phyloP scores from a whole-genome alignment of 2,113 vertebrate genomes.

The Perca flavescens region DNA sequence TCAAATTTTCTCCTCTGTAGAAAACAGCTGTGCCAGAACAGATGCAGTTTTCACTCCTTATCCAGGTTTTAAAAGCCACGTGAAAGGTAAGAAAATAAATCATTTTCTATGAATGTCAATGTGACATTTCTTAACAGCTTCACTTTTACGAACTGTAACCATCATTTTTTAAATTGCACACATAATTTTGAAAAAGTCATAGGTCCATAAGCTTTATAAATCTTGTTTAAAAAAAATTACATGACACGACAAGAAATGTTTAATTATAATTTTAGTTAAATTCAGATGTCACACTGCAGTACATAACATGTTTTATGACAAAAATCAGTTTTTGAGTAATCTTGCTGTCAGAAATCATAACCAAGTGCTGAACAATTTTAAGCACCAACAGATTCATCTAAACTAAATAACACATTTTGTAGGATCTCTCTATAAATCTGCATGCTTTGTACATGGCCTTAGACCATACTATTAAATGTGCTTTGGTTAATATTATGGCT shows the following conservation, averaged over 20 bases:
- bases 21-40: slow-evolving; percentile 98
- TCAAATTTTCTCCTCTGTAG: slow-evolving; percentile 78
- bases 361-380: neutral
- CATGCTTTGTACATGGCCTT: neutral
- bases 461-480: neutral
- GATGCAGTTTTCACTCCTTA: slow-evolving; percentile 98
- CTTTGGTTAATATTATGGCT: neutral
- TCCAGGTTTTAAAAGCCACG: slow-evolving; percentile 98
- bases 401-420: neutral
- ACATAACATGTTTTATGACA: neutral
- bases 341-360: neutral
- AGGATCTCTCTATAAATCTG: neutral
- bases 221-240: neutral
- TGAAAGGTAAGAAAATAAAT: slow-evolving; percentile 88
- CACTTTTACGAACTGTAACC: slow-evolving; percentile 9
- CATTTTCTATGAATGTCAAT: slow-evolving; percentile 18
- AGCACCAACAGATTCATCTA: neutral
- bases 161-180: slow-evolving; percentile 27
- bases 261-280: neutral
- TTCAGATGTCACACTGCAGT: neutral
- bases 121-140: slow-evolving; percentile 19
- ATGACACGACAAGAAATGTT: slow-evolving; percentile 2
- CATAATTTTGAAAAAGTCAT: neutral
- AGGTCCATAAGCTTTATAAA: neutral
- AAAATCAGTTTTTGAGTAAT: neutral